Percentiles rank a stretch among this genome's conserved stretches.
phyloP scores from a whole-genome alignment of 2,113 vertebrate species.

The Clarias macrocephalus region DNA sequence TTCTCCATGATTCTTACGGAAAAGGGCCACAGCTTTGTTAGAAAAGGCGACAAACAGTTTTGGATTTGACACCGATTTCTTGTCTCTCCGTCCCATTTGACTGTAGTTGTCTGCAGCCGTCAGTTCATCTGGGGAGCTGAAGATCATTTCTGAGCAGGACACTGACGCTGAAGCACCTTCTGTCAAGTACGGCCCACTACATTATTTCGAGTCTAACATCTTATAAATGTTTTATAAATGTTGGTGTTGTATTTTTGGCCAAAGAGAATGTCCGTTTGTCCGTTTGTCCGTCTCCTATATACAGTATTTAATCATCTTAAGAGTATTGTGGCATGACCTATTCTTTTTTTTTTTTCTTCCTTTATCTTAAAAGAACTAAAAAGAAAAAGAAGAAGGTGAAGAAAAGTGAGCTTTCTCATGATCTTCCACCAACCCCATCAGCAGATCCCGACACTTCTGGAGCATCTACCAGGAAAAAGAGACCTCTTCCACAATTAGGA shows the following conservation, averaged over 20 bases:
- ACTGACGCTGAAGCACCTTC: slow-evolving; percentile 71
- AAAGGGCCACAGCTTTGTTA: neutral
- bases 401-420: slow-evolving; percentile 55
- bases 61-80: neutral
- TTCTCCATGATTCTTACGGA: neutral
- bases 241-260: neutral
- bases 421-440: slow-evolving; percentile 57
- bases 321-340: neutral
- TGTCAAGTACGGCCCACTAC: slow-evolving; percentile 71
- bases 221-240: neutral
- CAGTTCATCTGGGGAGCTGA: slow-evolving; percentile 76
- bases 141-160: slow-evolving; percentile 73
- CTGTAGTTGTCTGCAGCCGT: slow-evolving; percentile 78
- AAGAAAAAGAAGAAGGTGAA: slow-evolving; percentile 78
- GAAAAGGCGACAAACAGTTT: neutral
- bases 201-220: neutral
- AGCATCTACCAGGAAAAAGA: slow-evolving; percentile 61
- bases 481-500: slow-evolving; percentile 68
- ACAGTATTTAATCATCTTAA: neutral
- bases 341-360: slow-evolving; percentile 44
- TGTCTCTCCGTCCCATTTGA: slow-evolving; percentile 19
- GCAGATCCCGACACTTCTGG: slow-evolving; percentile 63
- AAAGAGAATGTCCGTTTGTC: neutral
- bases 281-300: neutral
- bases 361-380: slow-evolving; percentile 64